Percentiles rank a stretch among this genome's conserved stretches.
phyloP scores from a whole-genome alignment of 30 jellyfish, hydroid and myxozoan species.

The Aurelia coerulea region DNA sequence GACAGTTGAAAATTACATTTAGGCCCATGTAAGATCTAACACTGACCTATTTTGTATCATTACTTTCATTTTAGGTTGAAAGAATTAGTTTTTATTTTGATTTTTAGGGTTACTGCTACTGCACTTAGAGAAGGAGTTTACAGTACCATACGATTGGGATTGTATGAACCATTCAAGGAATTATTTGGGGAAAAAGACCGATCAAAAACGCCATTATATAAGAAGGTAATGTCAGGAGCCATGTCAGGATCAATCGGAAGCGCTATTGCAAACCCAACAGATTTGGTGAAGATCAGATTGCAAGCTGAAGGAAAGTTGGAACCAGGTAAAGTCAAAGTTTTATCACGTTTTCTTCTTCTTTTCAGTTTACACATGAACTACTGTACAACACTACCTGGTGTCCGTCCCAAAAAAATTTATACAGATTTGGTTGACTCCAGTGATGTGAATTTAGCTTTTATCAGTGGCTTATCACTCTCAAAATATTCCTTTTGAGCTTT shows the following conservation, averaged over 20 bases:
- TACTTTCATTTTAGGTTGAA: background rate
- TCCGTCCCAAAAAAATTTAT: too few species aligned
- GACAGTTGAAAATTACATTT: background rate
- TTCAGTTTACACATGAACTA: too few species aligned
- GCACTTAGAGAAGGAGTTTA: conserved; percentile 86
- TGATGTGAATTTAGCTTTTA: too few species aligned
- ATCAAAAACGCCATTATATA: conserved; percentile 66
- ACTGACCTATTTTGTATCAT: background rate
- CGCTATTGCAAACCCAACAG: conserved; percentile 94
- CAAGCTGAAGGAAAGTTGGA: conserved; percentile 81
- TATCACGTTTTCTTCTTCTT: too few species aligned
- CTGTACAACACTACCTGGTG: too few species aligned
- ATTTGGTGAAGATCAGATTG: conserved; percentile 81
- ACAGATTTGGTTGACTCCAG: too few species aligned
- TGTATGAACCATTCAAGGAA: conserved; percentile 90
- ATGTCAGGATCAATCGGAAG: conserved; percentile 90
- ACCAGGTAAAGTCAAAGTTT: conserved; percentile 41
- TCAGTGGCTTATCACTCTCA: too few species aligned
- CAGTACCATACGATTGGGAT: conserved; percentile 89
- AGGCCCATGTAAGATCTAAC: background rate
- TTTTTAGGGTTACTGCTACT: conserved; percentile 68
- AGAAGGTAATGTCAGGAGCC: conserved; percentile 91
- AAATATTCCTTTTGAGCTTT: too few species aligned
- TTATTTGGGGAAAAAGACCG: conserved; percentile 66
- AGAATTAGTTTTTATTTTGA: background rate